A percentile compares a stretch with the other conserved stretches of the same genome.
phyloP scores from a whole-genome alignment of 2,797 vertebrate species.

The Rachycentron canadum region DNA sequence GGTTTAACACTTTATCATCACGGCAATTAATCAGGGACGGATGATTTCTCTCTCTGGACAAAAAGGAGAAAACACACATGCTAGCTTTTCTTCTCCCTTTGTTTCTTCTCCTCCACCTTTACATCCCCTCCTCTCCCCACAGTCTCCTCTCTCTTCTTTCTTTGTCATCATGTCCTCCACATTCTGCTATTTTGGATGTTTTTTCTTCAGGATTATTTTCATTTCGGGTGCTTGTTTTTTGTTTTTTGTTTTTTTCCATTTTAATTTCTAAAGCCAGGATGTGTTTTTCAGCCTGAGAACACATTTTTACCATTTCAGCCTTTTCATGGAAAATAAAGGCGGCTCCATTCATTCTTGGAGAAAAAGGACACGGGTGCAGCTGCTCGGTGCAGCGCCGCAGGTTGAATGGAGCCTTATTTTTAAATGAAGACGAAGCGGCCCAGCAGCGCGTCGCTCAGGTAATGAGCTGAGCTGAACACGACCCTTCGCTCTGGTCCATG shows the following conservation, averaged over 20 bases:
- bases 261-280: background rate
- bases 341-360: background rate
- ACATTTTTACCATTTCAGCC: conserved; percentile 18
- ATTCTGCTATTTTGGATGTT: background rate
- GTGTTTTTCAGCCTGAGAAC: conserved; percentile 38
- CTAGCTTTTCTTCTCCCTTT: too few relatives aligned
- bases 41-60: background rate
- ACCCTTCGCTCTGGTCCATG: background rate
- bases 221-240: background rate
- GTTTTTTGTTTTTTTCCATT: too few relatives aligned
- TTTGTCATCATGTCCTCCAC: background rate
- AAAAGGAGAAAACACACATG: too few relatives aligned
- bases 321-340: conserved; percentile 14
- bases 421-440: background rate
- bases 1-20: background rate
- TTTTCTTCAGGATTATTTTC: background rate
- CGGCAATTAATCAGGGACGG: background rate
- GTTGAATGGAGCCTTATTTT: conserved; percentile 25
- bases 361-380: background rate
- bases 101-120: background rate
- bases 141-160: background rate
- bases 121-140: too few relatives aligned
- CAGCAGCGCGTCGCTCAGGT: conserved; percentile 6
- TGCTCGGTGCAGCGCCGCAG: background rate
- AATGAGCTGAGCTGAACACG: conserved; percentile 26